phyloP scores from a whole-genome alignment of 2,888 invertebrate species.

The Sinohyriopsis cumingii region DNA sequence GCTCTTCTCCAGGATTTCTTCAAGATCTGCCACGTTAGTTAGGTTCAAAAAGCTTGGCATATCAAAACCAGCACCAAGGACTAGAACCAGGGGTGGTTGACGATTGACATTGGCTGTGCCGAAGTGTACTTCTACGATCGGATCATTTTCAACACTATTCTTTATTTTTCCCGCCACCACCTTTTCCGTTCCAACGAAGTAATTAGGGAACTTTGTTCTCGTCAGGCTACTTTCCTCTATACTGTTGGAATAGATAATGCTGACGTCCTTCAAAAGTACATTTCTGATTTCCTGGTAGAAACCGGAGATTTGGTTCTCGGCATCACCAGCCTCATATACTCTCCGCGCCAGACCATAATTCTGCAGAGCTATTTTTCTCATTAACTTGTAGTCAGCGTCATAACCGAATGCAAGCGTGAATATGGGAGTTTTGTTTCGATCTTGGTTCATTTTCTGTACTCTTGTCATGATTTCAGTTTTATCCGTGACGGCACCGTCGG shows the following conservation, averaged over 20 bases:
- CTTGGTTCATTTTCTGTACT: slow-evolving; percentile 22
- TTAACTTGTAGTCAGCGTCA: slow-evolving; percentile 9
- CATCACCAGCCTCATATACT: slow-evolving; percentile 82
- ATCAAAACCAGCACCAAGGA: no score
- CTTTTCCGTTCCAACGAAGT: no score
- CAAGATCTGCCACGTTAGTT: neutral
- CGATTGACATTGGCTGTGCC: no score
- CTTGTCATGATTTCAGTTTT: slow-evolving; percentile 47
- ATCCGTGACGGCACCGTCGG: slow-evolving; percentile 15
- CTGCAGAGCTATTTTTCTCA: slow-evolving; percentile 71
- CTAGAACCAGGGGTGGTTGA: no score
- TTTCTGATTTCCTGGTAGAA: slow-evolving; percentile 76
- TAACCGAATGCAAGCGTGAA: slow-evolving; percentile 12
- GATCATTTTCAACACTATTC: no score
- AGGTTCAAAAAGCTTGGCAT: no score
- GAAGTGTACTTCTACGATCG: no score
- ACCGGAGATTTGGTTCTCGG: slow-evolving; percentile 79
- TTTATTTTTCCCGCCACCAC: no score
- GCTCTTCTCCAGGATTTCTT: slow-evolving; percentile 19
- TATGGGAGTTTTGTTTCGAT: slow-evolving; percentile 2
- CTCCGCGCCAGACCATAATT: slow-evolving; percentile 81
- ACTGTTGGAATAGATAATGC: no score
- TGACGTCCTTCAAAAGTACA: no score
- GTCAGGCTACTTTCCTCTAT: no score
- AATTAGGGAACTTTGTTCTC: no score